phyloP scores from a whole-genome alignment of 2,888 invertebrate species.

The Mythimna albipuncta region DNA sequence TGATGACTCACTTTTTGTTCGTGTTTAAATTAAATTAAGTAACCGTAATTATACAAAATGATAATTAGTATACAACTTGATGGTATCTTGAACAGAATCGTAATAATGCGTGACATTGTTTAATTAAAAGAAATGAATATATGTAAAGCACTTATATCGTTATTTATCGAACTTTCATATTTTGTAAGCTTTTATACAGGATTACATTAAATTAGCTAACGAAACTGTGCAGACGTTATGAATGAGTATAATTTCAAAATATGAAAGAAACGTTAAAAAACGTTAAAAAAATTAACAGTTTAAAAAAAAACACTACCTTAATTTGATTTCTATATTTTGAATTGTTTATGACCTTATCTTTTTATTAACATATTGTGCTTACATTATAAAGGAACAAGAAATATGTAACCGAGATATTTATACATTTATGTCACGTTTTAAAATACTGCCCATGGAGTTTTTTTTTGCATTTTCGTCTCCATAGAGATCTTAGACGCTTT shows the following conservation, averaged over 20 bases:
- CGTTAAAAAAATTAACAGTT: too few relatives aligned
- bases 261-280: not conserved
- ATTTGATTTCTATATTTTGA: too few relatives aligned
- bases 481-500: too few relatives aligned
- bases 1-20: constrained; percentile 45
- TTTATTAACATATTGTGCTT: too few relatives aligned
- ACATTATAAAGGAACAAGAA: too few relatives aligned
- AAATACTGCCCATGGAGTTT: too few relatives aligned
- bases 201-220: too few relatives aligned
- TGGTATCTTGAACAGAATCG: constrained; percentile 42
- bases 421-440: too few relatives aligned
- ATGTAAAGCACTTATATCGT: not conserved
- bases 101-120: constrained; percentile 35
- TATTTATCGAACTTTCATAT: not conserved
- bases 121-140: constrained; percentile 26
- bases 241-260: not conserved
- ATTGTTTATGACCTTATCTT: too few relatives aligned
- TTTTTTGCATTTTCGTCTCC: too few relatives aligned
- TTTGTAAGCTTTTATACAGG: not conserved
- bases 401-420: too few relatives aligned
- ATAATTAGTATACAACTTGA: constrained; percentile 47
- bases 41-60: constrained; percentile 39
- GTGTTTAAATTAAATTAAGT: constrained; percentile 39
- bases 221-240: not conserved
- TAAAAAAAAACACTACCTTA: too few relatives aligned